Conservation (phyloP, 2,888 invertebrate genomes). For the Allacma fusca region DNA sequence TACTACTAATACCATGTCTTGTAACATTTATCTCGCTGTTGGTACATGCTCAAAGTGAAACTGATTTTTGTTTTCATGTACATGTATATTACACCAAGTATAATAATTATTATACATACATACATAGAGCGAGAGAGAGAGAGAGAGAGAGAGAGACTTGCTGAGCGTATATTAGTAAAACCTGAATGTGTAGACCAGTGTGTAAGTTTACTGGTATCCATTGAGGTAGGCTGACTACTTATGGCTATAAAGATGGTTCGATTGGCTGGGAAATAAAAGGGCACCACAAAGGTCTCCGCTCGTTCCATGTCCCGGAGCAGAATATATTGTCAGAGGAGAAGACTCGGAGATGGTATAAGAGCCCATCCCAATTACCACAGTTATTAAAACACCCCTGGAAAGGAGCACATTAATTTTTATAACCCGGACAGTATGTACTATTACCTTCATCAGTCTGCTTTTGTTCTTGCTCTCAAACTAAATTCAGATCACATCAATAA, state of each 20-base stretch:
- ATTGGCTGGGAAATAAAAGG: constrained; percentile 24
- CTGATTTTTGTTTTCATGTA: too few species aligned
- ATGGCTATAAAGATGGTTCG: constrained; percentile 25
- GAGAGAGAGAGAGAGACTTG: too few species aligned
- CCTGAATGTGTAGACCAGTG: neutral
- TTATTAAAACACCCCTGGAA: constrained; percentile 41
- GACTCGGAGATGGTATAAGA: constrained; percentile 3
- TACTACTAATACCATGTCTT: too few species aligned
- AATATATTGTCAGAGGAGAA: constrained; percentile 8
- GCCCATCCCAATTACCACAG: constrained; percentile 42
- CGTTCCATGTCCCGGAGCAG: constrained; percentile 18
- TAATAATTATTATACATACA: too few species aligned
- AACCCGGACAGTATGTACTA: constrained; percentile 23
- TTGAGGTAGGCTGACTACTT: too few species aligned
- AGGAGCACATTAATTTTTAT: constrained; percentile 38
- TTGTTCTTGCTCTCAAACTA: neutral
- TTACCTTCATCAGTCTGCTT: constrained; percentile 8
- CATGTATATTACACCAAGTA: too few species aligned
- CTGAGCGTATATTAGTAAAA: neutral
- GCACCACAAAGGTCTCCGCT: constrained; percentile 23
- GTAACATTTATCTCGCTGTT: too few species aligned
- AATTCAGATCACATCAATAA: constrained; percentile 5
- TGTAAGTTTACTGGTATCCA: too few species aligned
- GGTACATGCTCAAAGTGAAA: too few species aligned
- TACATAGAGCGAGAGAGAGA: too few species aligned